Conservation (phyloP, 2,113 vertebrate genomes). For the Chaetura pelagica region DNA sequence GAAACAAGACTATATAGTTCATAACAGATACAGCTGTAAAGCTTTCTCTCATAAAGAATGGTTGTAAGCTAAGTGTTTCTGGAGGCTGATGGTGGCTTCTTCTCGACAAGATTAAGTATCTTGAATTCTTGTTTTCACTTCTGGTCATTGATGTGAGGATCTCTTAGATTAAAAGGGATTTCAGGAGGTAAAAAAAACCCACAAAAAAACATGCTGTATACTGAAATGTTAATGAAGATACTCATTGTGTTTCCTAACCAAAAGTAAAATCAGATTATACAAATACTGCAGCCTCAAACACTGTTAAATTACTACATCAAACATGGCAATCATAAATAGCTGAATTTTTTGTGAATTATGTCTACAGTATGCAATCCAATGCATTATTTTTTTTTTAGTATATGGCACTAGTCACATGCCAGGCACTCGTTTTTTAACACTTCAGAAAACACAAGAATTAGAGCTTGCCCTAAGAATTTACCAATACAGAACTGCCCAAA, state of each 20-base stretch:
- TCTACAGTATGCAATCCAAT: background rate
- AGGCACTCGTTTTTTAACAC: background rate
- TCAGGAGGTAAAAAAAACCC: background rate
- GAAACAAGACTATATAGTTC: background rate
- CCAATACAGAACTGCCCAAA: background rate
- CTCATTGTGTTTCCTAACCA: background rate
- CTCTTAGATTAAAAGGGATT: background rate
- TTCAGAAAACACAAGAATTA: background rate
- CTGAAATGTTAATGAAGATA: background rate
- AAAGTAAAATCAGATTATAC: background rate
- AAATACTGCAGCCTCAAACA: slow-evolving; percentile 3
- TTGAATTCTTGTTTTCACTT: background rate
- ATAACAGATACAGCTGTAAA: background rate
- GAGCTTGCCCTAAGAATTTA: slow-evolving; percentile 4
- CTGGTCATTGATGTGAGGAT: background rate
- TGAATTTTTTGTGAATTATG: background rate
- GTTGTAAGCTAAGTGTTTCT: background rate
- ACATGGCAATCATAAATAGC: background rate
- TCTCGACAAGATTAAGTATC: background rate
- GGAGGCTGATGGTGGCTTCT: background rate
- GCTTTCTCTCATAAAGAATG: background rate
- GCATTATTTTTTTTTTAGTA: slow-evolving; percentile 2
- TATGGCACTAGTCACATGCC: background rate
- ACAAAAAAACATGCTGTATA: background rate
- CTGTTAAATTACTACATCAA: background rate